Percentiles rank a stretch among this genome's conserved stretches.
phyloP scores from a whole-genome alignment of 2,113 vertebrate genomes.

The Stictonetta naevosa region DNA sequence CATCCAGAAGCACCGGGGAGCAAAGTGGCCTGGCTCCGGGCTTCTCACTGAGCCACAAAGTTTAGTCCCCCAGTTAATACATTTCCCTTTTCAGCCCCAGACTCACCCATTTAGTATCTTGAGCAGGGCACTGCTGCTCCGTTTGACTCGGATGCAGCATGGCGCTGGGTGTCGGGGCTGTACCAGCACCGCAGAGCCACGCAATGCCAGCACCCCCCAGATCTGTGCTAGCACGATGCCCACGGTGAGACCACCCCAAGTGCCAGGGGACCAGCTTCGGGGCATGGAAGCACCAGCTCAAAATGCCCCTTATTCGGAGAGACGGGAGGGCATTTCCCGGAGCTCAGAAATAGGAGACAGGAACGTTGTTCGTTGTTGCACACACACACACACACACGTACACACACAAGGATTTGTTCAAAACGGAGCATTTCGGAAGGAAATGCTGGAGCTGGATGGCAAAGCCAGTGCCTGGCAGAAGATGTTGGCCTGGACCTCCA shows the following conservation, averaged over 20 bases:
- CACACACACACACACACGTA: accelerated
- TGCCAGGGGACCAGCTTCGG: neutral
- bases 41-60: neutral
- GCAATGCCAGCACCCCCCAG: accelerated
- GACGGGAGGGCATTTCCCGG: neutral
- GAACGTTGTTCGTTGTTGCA: neutral
- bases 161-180: neutral
- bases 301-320: neutral
- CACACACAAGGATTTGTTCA: accelerated
- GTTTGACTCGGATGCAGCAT: accelerated
- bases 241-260: accelerated
- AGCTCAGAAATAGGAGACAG: accelerated
- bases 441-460: neutral
- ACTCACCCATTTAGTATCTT: neutral
- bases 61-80: neutral
- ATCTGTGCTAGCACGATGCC: neutral
- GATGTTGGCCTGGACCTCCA: neutral
- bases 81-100: neutral
- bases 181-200: neutral
- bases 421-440: neutral
- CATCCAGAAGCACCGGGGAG: neutral
- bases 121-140: neutral
- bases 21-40: neutral
- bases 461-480: neutral
- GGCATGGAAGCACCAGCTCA: neutral